Evolutionary conservation across 2,888 invertebrate species (phyloP).

Genomic region (Drosophila greeni): DNA sequence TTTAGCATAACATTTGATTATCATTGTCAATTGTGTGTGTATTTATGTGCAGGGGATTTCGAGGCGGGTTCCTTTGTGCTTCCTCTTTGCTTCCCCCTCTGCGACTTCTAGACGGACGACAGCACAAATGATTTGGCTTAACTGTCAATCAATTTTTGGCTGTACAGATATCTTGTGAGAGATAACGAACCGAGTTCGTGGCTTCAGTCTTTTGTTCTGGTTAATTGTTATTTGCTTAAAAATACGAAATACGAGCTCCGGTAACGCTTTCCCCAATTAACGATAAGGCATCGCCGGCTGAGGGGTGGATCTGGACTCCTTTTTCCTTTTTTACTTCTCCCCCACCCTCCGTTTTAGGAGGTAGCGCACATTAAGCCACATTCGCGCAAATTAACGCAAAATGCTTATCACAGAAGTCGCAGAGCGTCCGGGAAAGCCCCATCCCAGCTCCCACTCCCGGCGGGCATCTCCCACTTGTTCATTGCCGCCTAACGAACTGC

Average conservation of each 20-base stretch:
- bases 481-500: slow-evolving; percentile 61
- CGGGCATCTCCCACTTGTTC: slow-evolving; percentile 16
- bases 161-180: slow-evolving; percentile 13
- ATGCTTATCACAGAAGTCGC: slow-evolving; percentile 51
- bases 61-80: slow-evolving; percentile 60
- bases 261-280: slow-evolving; percentile 67
- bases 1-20: slow-evolving; percentile 72
- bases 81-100: slow-evolving; percentile 14
- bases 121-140: slow-evolving; percentile 68
- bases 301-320: slow-evolving; percentile 20
- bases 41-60: slow-evolving; percentile 46
- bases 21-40: slow-evolving; percentile 70
- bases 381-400: slow-evolving; percentile 71
- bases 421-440: slow-evolving; percentile 23
- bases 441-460: slow-evolving; percentile 9
- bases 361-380: slow-evolving; percentile 63
- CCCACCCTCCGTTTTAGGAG: slow-evolving; percentile 13
- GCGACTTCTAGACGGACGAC: slow-evolving; percentile 47
- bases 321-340: not conserved
- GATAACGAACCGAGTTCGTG: slow-evolving; percentile 35
- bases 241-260: slow-evolving; percentile 13
- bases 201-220: slow-evolving; percentile 31
- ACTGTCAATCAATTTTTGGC: slow-evolving; percentile 65
- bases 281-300: slow-evolving; percentile 59
- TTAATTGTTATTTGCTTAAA: slow-evolving; percentile 66